Conservation (phyloP, 2,888 invertebrate genomes). For the Agrilus cyanescens region DNA sequence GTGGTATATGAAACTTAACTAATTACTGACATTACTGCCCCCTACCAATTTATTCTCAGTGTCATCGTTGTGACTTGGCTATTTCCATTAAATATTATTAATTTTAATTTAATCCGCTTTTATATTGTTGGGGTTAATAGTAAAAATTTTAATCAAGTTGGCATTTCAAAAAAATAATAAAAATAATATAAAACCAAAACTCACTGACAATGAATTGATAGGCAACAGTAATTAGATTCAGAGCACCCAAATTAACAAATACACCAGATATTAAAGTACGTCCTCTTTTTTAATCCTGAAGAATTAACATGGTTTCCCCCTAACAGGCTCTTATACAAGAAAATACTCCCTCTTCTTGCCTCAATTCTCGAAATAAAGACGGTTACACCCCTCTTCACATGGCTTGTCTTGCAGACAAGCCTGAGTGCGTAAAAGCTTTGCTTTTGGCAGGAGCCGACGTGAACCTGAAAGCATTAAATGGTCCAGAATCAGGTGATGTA, state of each 20-base stretch:
- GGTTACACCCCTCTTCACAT: slow-evolving; percentile 79
- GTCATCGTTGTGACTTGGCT: too few species aligned
- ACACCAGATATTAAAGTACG: too few species aligned
- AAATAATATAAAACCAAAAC: background rate
- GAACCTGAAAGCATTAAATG: slow-evolving; percentile 53
- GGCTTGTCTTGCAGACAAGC: slow-evolving; percentile 71
- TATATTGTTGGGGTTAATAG: too few species aligned
- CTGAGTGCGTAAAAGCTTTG: slow-evolving; percentile 78
- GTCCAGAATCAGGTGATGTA: slow-evolving; percentile 16
- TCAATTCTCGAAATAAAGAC: slow-evolving; percentile 66
- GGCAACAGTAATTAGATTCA: too few species aligned
- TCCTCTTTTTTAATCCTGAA: background rate
- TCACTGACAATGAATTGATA: too few species aligned
- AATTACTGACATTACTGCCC: too few species aligned
- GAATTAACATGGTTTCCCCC: slow-evolving; percentile 10
- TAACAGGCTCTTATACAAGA: slow-evolving; percentile 35
- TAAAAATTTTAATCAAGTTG: background rate
- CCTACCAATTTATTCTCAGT: too few species aligned
- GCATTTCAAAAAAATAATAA: background rate
- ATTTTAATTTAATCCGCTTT: too few species aligned
- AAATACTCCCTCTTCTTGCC: slow-evolving; percentile 34
- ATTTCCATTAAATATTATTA: too few species aligned
- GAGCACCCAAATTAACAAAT: too few species aligned
- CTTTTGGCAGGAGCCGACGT: slow-evolving; percentile 79
- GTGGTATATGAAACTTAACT: too few species aligned